Conservation (phyloP, 1,140 invertebrate genomes). For the Sinella curviseta region DNA sequence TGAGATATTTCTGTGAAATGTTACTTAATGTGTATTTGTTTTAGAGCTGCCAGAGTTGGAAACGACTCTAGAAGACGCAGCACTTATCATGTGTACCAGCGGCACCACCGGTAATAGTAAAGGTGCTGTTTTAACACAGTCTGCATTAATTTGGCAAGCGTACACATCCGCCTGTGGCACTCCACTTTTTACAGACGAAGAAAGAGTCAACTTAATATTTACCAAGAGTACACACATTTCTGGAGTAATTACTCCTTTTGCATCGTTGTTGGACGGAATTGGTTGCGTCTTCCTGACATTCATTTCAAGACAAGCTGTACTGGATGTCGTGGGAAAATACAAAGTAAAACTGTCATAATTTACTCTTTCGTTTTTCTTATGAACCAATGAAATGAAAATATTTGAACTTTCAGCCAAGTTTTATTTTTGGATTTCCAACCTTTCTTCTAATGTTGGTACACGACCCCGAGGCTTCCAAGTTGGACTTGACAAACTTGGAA, state of each 20-base stretch:
- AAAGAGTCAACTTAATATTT: constrained; percentile 15
- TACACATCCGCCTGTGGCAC: background rate
- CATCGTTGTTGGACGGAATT: background rate
- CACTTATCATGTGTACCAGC: constrained; percentile 38
- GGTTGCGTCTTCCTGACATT: background rate
- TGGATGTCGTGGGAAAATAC: background rate
- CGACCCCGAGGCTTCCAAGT: constrained; percentile 5
- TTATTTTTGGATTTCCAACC: constrained; percentile 21
- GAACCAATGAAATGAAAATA: background rate
- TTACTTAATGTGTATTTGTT: background rate
- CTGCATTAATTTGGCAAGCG: background rate
- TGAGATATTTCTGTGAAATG: background rate
- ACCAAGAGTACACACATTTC: constrained; percentile 19
- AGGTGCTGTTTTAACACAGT: constrained; percentile 36
- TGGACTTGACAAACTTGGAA: background rate
- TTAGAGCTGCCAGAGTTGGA: constrained; percentile 32
- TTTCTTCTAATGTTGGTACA: constrained; percentile 4
- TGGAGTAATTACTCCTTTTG: background rate
- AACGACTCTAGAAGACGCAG: constrained; percentile 18
- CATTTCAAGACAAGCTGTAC: background rate
- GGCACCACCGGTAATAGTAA: constrained; percentile 42
- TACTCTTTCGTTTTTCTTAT: background rate
- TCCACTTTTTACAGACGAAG: constrained; percentile 8
- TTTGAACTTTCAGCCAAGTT: background rate
- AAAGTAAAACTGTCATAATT: background rate